These are phyloP conservation scores for Eucriotettix oculatus DNA, from an alignment of 2,888 invertebrate species.

Conservation along the genomic window DNA sequence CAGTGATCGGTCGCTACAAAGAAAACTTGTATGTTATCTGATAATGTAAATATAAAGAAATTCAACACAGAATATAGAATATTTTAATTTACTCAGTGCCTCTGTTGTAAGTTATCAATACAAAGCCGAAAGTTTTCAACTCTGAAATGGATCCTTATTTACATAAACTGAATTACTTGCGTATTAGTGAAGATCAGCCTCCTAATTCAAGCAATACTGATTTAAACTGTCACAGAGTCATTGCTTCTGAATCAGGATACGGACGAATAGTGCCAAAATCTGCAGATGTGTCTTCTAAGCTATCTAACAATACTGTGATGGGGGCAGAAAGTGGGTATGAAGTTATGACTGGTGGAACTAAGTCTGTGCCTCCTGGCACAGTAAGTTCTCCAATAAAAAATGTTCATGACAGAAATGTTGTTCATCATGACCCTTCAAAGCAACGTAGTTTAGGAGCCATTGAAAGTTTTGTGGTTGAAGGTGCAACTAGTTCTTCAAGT, in stretches of 20 bases:
- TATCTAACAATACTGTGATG: constrained; percentile 1
- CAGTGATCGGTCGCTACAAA: no score
- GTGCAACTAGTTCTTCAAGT: constrained; percentile 23
- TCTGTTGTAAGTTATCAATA: no score
- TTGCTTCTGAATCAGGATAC: constrained; percentile 22
- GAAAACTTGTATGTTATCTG: no score
- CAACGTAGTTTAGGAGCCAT: constrained; percentile 43
- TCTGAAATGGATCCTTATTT: constrained; percentile 14
- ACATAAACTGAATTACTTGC: constrained; percentile 14
- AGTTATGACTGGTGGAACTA: not conserved
- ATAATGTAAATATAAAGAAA: no score
- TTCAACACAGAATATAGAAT: no score
- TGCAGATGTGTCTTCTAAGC: not conserved
- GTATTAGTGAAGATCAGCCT: constrained; percentile 9
- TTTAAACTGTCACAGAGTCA: constrained; percentile 5
- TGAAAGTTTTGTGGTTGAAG: constrained; percentile 45
- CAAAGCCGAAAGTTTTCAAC: no score
- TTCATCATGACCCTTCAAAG: constrained; percentile 20
- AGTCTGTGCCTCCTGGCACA: constrained; percentile 15
- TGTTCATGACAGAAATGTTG: not conserved
- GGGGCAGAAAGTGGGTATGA: constrained; percentile 6
- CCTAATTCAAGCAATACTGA: not conserved
- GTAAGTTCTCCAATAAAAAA: constrained; percentile 14
- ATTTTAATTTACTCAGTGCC: no score
- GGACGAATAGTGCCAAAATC: constrained; percentile 24